Evolutionary conservation across 2,797 vertebrate species (phyloP).

Genomic region (Odontamblyopus rebecca): DNA sequence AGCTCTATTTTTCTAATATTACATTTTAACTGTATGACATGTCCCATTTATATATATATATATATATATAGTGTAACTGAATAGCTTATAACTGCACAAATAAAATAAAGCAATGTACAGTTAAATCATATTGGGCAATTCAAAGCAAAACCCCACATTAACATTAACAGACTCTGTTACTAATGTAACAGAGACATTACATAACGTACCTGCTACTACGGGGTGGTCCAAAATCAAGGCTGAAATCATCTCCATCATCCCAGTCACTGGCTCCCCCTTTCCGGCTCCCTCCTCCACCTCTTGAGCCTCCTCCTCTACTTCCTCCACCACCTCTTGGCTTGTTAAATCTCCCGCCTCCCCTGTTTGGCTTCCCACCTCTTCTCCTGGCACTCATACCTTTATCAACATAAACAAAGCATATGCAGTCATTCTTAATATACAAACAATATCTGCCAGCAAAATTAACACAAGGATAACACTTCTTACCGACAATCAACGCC

Average conservation of each 20-base stretch:
- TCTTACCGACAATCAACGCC: conserved; percentile 48
- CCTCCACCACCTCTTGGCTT: conserved; percentile 71
- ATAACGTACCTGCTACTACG: conserved; percentile 69
- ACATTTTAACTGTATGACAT: too few species aligned
- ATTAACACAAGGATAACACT: background rate
- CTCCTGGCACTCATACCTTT: conserved; percentile 65
- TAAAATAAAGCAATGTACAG: background rate
- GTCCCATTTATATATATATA: too few species aligned
- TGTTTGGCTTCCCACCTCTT: conserved; percentile 75
- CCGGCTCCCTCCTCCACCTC: conserved; percentile 63
- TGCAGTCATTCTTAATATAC: background rate
- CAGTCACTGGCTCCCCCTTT: conserved; percentile 82
- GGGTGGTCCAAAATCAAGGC: conserved; percentile 77
- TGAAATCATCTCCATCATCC: conserved; percentile 92
- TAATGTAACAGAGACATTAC: background rate
- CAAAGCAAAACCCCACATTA: background rate
- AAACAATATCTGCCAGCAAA: conserved; percentile 1
- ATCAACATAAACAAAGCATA: conserved; percentile 7
- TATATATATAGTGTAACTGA: too few species aligned
- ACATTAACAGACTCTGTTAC: background rate
- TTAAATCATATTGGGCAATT: background rate
- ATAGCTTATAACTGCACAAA: too few species aligned
- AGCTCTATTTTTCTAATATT: too few species aligned
- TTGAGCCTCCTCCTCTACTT: conserved; percentile 30
- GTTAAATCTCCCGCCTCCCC: conserved; percentile 79